Percentiles rank a stretch among this genome's conserved stretches.
Evolutionary conservation across 92 coral and sea anemone species (phyloP).

Genomic region (Porites divaricata): DNA sequence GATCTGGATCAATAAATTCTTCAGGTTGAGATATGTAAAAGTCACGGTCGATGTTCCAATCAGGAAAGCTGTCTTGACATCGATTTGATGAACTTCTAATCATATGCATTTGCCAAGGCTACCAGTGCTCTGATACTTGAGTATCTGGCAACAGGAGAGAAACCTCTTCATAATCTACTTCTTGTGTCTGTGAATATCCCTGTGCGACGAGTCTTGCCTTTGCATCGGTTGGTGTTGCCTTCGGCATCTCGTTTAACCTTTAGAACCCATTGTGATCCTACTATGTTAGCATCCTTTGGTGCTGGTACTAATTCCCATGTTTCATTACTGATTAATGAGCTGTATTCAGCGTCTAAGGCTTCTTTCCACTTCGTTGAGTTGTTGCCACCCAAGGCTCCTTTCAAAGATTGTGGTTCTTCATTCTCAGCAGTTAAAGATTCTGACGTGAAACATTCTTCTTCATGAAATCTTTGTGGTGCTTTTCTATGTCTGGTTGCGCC

Average conservation of each 20-base stretch:
- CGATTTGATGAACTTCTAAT: constrained; percentile 70
- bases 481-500: constrained; percentile 64
- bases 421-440: not conserved
- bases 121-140: constrained; percentile 61
- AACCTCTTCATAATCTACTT: constrained; percentile 69
- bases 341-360: not conserved
- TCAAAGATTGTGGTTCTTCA: too few relatives aligned
- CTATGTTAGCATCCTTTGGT: constrained; percentile 37
- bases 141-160: constrained; percentile 65
- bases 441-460: constrained; percentile 57
- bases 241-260: constrained; percentile 67
- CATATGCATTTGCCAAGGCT: constrained; percentile 65
- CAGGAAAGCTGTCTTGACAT: constrained; percentile 69
- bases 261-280: constrained; percentile 58
- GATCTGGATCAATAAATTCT: constrained; percentile 43
- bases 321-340: too few relatives aligned
- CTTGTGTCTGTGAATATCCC: constrained; percentile 71
- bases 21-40: constrained; percentile 50
- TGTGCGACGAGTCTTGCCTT: constrained; percentile 69
- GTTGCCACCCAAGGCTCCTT: too few relatives aligned
- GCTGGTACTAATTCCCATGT: too few relatives aligned
- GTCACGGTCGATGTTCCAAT: constrained; percentile 47
- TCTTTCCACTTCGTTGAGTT: too few relatives aligned
- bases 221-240: constrained; percentile 54
- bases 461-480: constrained; percentile 56